Percentiles rank a stretch among this genome's conserved stretches.
Conservation (phyloP, 2,113 vertebrate species). For the Catagonus wagneri region DNA sequence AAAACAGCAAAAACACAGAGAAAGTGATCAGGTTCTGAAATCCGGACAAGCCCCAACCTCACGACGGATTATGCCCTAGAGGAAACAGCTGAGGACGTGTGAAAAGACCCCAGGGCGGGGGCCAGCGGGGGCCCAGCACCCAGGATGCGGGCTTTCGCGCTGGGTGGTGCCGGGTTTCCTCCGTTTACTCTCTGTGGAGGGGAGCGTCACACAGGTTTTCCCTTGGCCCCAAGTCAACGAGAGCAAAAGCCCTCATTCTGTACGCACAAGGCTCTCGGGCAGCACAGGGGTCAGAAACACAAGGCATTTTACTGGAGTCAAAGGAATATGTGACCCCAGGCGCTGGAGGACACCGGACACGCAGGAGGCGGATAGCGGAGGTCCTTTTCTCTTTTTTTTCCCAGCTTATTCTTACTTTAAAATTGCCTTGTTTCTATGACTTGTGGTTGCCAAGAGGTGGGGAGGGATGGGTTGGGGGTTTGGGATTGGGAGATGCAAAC, state of each 20-base stretch:
- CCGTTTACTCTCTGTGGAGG: too few relatives aligned
- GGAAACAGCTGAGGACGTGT: not conserved
- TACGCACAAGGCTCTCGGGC: not conserved
- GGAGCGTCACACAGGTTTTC: too few relatives aligned
- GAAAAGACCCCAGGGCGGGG: not conserved
- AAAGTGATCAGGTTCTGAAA: not conserved
- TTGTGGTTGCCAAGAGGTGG: too few relatives aligned
- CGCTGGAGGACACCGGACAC: not conserved
- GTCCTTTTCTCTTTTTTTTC: not conserved
- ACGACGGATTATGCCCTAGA: rapidly evolving
- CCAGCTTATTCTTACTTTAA: not conserved
- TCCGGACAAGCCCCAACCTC: not conserved
- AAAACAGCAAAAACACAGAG: not conserved
- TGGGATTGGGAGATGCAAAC: too few relatives aligned
- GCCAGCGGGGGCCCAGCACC: not conserved
- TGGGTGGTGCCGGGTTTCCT: not conserved
- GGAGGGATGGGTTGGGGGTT: too few relatives aligned
- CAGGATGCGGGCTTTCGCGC: not conserved
- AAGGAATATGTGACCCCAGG: not conserved
- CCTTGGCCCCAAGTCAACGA: too few relatives aligned
- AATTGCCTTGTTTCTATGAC: not conserved
- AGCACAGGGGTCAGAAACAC: not conserved
- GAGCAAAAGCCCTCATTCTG: too few relatives aligned
- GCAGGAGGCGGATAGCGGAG: too few relatives aligned
- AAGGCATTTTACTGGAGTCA: not conserved